Base-by-base conservation (phyloP, 2,888 invertebrate species). In the Amphipyra berbera region DNA sequence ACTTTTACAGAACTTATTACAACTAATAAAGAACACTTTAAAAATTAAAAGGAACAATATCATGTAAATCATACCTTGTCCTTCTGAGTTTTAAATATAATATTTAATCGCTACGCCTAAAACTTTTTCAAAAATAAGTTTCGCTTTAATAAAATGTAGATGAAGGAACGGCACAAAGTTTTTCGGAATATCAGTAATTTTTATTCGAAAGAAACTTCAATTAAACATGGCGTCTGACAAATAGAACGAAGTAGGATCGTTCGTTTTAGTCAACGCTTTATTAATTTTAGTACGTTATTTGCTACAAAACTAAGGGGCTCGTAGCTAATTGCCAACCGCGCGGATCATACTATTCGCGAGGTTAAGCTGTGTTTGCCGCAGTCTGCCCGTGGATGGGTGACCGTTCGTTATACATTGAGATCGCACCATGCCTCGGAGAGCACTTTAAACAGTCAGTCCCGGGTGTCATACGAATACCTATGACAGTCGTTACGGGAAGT, bases 81-180 rank as follows among this genome's bases (percentile, higher is more conserved):
- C 61, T 71, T 69, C 54, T 48, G 76, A 82, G 70, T 82, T 84
- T 82, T 76, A 81, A 82, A 86, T 84, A 78, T 84, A 87, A 89
- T 82, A 86, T 88, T 88, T 84, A 85, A 86, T 82, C 59, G 78
- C 72, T 68, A 69, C 68, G 74, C 72, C 68, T 59, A 81, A 85
- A 87, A 73, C 83, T 82, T 77, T 57, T 64, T 61, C 58, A 57
- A 67, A 65, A 76, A 84, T 83, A 83, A 86, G 82, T 87, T 80
- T 73, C 56, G 73, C 85, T 79, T 86, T 90, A 87, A 89, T 90
- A 90, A 89, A 90, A 90, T 90, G 89, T 85, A 89, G 86, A 90
- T 89, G 88, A 89, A 84, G 87, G 76, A 76, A 85, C 40, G 9
- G 13, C 6, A n/a, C 55, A 50, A 80, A 81, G 67, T 82, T 81